Evolutionary conservation across 2,797 vertebrate species (phyloP).

Genomic region (Varecia variegata): DNA sequence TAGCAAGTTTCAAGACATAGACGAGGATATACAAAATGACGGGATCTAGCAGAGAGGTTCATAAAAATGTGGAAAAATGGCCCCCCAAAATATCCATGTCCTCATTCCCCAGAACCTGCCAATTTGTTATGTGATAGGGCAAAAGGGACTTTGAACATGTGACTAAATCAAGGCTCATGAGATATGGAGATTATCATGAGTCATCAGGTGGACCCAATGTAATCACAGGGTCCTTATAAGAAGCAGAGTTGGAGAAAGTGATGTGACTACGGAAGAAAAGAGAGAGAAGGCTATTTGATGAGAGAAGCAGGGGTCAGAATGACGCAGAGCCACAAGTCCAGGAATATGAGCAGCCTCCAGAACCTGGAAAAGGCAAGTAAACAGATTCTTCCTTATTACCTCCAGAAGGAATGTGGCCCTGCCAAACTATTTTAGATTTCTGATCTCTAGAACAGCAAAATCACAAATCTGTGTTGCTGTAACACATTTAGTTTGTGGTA

Average conservation of each 20-base stretch:
- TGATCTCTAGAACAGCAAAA: neutral
- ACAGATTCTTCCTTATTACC: neutral
- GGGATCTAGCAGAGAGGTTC: neutral
- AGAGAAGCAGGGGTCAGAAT: neutral
- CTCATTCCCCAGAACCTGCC: neutral
- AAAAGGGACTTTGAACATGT: neutral
- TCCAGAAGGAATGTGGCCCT: neutral
- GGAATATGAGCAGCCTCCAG: neutral
- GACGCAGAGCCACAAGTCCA: neutral
- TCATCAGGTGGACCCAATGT: neutral
- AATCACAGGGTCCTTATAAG: neutral
- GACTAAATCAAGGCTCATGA: neutral
- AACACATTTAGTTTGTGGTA: neutral
- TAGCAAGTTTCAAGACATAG: neutral
- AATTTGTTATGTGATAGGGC: neutral
- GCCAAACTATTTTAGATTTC: neutral
- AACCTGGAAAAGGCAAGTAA: neutral
- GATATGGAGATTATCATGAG: neutral
- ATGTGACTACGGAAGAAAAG: neutral
- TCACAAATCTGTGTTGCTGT: neutral
- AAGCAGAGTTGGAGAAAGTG: neutral
- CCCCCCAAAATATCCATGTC: neutral
- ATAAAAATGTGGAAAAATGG: neutral
- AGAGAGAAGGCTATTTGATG: neutral
- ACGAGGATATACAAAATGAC: neutral